These are phyloP conservation scores for Parnassius smintheus DNA, from an alignment of 2,888 invertebrate genomes.

Conservation along the genomic window DNA sequence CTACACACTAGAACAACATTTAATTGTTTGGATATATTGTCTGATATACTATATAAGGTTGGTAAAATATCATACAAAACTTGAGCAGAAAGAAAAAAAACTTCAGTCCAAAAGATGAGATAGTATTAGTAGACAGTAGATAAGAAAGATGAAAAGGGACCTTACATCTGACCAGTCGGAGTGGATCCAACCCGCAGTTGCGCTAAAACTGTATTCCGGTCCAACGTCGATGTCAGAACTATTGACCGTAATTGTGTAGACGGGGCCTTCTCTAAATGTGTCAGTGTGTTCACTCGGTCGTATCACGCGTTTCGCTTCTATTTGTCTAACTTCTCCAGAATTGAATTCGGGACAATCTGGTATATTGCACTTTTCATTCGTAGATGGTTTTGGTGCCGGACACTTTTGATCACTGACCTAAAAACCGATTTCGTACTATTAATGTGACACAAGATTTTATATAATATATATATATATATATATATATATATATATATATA, in stretches of 20 bases:
- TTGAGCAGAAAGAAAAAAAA: background rate
- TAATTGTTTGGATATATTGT: slow-evolving; percentile 5
- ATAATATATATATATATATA: too few species aligned
- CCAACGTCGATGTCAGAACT: slow-evolving; percentile 59
- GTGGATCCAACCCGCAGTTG: slow-evolving; percentile 76
- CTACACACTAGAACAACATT: slow-evolving; percentile 82
- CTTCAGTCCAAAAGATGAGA: too few species aligned
- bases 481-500: too few species aligned
- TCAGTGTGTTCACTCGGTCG: slow-evolving; percentile 56
- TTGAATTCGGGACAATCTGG: slow-evolving; percentile 51
- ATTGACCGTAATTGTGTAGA: slow-evolving; percentile 64
- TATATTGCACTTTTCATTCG: slow-evolving; percentile 57
- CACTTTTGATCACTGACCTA: slow-evolving; percentile 72
- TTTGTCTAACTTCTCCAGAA: slow-evolving; percentile 44
- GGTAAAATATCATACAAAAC: background rate
- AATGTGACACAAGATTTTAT: background rate
- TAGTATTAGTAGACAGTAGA: too few species aligned
- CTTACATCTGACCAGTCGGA: slow-evolving; percentile 82
- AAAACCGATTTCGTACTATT: slow-evolving; percentile 1
- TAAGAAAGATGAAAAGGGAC: too few species aligned
- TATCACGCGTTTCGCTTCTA: slow-evolving; percentile 45
- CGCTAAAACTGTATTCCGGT: slow-evolving; percentile 65
- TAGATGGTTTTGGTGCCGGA: slow-evolving; percentile 54
- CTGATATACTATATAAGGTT: background rate
- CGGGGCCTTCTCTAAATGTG: slow-evolving; percentile 63